These are phyloP conservation scores for Mormyrops boulengeri DNA, from an alignment of 2,797 vertebrate genomes.

Conservation along the genomic window DNA sequence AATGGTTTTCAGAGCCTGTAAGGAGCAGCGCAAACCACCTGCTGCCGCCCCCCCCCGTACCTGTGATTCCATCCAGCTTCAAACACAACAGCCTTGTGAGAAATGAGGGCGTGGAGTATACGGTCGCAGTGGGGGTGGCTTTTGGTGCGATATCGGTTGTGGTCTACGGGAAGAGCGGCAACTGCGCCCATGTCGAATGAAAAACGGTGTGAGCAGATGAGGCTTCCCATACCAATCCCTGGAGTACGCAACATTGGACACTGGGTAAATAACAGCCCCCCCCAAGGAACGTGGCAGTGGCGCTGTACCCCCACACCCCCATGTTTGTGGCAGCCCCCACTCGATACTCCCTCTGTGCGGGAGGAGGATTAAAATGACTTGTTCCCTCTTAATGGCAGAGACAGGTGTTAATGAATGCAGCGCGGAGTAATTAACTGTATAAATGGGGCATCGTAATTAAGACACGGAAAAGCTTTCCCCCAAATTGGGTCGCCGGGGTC, in stretches of 20 bases:
- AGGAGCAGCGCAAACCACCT: background rate
- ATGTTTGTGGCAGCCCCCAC: conserved; percentile 22
- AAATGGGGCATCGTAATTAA: conserved; percentile 64
- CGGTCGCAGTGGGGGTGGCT: background rate
- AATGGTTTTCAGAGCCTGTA: background rate
- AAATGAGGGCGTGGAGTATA: background rate
- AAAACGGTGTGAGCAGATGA: background rate
- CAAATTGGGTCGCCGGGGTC: conserved; percentile 59
- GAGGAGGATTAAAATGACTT: conserved; percentile 47
- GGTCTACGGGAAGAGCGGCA: background rate
- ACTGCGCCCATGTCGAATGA: background rate
- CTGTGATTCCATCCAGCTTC: background rate
- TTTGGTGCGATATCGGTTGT: background rate
- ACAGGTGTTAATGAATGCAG: conserved; percentile 49
- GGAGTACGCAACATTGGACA: background rate
- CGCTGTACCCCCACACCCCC: background rate
- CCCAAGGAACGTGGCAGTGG: background rate
- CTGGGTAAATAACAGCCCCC: background rate
- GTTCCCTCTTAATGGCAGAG: conserved; percentile 49
- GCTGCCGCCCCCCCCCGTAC: background rate
- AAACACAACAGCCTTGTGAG: background rate
- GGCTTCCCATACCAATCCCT: background rate
- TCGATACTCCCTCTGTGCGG: conserved; percentile 38
- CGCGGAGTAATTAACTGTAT: conserved; percentile 63
- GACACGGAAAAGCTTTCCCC: conserved; percentile 52